Conservation (phyloP, 2,113 vertebrate species). For the Salvelinus namaycush region DNA sequence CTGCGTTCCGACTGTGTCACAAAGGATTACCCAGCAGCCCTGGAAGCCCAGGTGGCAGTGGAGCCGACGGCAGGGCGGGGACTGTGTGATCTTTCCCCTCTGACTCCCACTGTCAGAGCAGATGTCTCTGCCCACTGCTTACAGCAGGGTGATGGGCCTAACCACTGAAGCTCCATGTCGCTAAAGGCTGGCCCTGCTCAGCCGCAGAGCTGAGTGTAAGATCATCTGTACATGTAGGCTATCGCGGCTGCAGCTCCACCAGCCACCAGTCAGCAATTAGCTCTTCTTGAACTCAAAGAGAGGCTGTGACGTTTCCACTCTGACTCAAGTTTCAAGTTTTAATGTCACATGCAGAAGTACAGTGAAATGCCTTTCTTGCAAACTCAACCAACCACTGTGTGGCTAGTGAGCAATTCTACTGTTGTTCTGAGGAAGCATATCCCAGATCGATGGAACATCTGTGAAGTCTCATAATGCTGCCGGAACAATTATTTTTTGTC, state of each 20-base stretch:
- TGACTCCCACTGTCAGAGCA: slow-evolving; percentile 1
- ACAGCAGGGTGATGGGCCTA: neutral
- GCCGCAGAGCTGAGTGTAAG: neutral
- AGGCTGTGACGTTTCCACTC: neutral
- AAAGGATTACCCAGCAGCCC: slow-evolving; percentile 1
- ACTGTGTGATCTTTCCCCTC: slow-evolving; percentile 6
- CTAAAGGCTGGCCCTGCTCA: too few relatives aligned
- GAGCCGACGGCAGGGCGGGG: neutral
- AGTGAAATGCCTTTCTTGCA: too few relatives aligned
- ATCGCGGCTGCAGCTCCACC: neutral
- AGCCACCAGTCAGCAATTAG: slow-evolving; percentile 39
- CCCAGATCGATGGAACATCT: slow-evolving; percentile 3
- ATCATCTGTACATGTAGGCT: neutral
- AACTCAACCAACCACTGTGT: neutral
- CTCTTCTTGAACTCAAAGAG: slow-evolving; percentile 36
- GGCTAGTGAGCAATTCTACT: neutral
- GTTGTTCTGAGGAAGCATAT: slow-evolving; percentile 8
- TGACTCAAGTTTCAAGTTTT: slow-evolving; percentile 8
- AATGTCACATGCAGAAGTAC: too few relatives aligned
- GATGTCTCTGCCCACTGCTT: neutral
- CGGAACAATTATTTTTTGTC: neutral
- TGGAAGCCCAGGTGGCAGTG: neutral
- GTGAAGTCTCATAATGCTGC: neutral
- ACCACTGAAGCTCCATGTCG: neutral
- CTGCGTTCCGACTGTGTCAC: neutral